Evolutionary conservation across 92 coral and sea anemone genomes (phyloP), one percentile per base, ranked within the genome.

Genomic region (Nematostella vectensis): DNA sequence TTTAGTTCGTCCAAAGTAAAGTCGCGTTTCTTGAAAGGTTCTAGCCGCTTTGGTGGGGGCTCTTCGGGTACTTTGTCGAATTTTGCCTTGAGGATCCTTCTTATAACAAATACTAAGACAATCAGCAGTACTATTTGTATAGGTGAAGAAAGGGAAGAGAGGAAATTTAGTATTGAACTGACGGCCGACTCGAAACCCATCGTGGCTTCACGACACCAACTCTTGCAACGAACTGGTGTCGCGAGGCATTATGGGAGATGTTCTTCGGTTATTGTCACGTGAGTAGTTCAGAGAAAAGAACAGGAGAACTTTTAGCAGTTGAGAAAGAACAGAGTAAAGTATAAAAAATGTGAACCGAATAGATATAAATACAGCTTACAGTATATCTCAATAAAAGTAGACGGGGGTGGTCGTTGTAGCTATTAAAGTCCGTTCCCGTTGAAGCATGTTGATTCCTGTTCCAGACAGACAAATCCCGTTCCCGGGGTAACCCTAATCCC

Each of bases 11-110:
- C 57, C 56, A 78, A 61, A 11, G 96, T 93, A 55, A 93, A 93
- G 64, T 93, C 99, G 59, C 99, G 93, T 63, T 87, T 93, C 80
- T 93, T 88, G 88, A 93, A 70, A 47, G 96, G 85, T 53, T 78
- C 96, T 12, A 79, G 76, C 10, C 73, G 66, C 64, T 79, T 75
- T 82, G 81, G 86, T 29, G 79, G 74, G 37, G 76, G 88, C 42
- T 76, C 80, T 43, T 83, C 82, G 11, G 88, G 83, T 25, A 79
- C 72, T 76, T 60, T 75, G 10, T 69, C 78, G 56, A 80, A 61
- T 55, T 27, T 77, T 11, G 83, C 52, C 76, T 87, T 82, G 25
- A 93, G 67, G 37, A 93, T 45, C 61, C 65, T 93, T 49, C 96
- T 75, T 66, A 93, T 68, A 13, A 93, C 63, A 48, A 82, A 52